These are phyloP conservation scores for Apolygus lucorum DNA, from an alignment of 1,140 invertebrate species.

Conservation along the genomic window DNA sequence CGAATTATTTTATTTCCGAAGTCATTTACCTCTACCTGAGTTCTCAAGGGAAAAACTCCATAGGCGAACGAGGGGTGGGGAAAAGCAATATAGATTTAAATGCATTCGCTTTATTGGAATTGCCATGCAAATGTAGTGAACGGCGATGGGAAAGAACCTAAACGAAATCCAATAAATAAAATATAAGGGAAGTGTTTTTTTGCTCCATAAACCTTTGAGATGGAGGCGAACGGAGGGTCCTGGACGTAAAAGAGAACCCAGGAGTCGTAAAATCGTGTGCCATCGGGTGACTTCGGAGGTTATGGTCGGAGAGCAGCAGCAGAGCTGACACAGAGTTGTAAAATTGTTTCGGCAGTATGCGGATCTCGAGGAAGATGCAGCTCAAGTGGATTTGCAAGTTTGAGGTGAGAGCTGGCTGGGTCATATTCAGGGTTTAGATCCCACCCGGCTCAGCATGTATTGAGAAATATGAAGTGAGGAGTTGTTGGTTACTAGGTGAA, in stretches of 20 bases:
- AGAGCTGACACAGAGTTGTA: neutral
- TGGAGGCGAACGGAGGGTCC: neutral
- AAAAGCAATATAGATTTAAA: slow-evolving; percentile 18
- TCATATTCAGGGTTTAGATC: neutral
- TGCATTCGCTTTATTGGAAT: slow-evolving; percentile 15
- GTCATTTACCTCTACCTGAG: no score
- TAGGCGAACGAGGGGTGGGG: no score
- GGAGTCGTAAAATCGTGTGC: neutral
- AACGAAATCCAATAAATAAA: slow-evolving; percentile 20
- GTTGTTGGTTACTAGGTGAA: no score
- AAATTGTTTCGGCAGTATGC: neutral
- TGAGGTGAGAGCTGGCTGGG: neutral
- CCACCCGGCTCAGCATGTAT: neutral
- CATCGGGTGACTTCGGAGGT: neutral
- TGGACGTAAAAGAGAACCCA: neutral
- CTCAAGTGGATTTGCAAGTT: neutral
- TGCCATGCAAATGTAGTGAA: slow-evolving; percentile 9
- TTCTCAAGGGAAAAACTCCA: no score
- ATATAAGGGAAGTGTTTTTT: neutral
- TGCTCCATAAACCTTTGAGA: neutral
- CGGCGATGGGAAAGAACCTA: neutral
- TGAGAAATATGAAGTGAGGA: no score
- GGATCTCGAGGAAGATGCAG: neutral
- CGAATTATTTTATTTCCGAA: no score
- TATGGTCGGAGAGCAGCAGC: no score